Base-by-base conservation (phyloP, 2,797 vertebrate genomes). In the Dendrocincla fuliginosa region DNA sequence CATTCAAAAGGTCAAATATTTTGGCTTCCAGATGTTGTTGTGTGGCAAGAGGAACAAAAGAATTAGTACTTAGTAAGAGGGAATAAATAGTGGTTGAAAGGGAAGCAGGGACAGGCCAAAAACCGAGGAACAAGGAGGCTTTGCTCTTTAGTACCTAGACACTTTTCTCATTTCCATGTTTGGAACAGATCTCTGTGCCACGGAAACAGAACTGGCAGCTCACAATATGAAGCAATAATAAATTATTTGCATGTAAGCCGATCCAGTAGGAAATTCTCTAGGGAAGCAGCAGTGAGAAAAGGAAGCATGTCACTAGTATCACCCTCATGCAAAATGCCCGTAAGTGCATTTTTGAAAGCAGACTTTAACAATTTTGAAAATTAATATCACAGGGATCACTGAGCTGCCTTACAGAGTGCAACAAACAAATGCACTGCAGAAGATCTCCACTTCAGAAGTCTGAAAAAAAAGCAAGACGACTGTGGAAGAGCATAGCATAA, bases 1-100 rank as follows among this genome's bases (percentile, higher is more conserved):
- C 59, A 94, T 76, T 63, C 44, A 74, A 61, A 95, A 96, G 93
- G 94, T 86, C 95, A 97, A 69, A 93, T 93, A 82, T 68, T 92
- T 95, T 90, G 50, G 90, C 83, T 95, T 95, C 70, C 76, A 88
- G 78, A 91, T 93, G 73, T 79, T 92, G 92, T 76, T 92, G 81
- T 64, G 65, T 17, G 22, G 46, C 42, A 77, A 49, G 25, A 85
- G 46, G 11, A 64, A 84, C 50, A 91, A 87, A 93, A 84, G 33
- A 15, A 44, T 67, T 17, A 16, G 87, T 87, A 78, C 41, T 87
- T 75, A 65, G n/a, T 50, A 47, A 46, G 59, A 71, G 23, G 22
- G 46, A 88, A 90, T 68, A 71, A 93, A 89, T 22, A 68, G 49
- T 23, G 13, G 41, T n/a, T 68, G 78, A 83, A 93, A 84, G 18